These are phyloP conservation scores for Lethenteron reissneri DNA, from an alignment of 2,113 vertebrate genomes.

Conservation along the genomic window DNA sequence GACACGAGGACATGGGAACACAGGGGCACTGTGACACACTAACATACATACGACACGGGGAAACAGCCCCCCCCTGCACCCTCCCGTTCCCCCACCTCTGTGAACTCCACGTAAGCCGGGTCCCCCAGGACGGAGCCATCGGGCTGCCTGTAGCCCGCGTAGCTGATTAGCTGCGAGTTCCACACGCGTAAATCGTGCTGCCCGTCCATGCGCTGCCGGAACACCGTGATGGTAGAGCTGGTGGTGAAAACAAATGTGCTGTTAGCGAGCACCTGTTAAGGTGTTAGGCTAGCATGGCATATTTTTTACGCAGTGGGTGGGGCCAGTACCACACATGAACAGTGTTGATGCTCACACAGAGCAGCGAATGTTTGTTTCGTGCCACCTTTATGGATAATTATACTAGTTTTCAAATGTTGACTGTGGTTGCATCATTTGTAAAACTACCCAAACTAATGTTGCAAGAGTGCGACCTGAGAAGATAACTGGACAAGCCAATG, in stretches of 20 bases:
- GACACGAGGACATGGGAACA: not conserved
- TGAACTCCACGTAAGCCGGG: slow-evolving; percentile 63
- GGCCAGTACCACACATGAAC: no score
- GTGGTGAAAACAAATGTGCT: slow-evolving; percentile 2
- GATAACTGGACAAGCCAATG: no score
- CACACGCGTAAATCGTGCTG: slow-evolving; percentile 80
- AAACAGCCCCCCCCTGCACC: not conserved
- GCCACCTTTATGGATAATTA: no score
- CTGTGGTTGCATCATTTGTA: no score
- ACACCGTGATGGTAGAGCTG: slow-evolving; percentile 80
- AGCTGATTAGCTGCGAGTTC: slow-evolving; percentile 87
- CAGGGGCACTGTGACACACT: not conserved
- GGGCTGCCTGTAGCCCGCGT: slow-evolving; percentile 74
- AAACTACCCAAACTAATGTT: no score
- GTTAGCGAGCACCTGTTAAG: no score
- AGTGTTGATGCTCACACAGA: no score
- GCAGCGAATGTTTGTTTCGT: no score
- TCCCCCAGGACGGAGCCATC: slow-evolving; percentile 58
- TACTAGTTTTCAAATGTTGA: no score
- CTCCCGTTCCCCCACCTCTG: slow-evolving; percentile 36
- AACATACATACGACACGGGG: not conserved
- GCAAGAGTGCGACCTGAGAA: no score
- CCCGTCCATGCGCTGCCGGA: slow-evolving; percentile 62
- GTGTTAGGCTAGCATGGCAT: no score
- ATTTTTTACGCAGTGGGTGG: no score